Evolutionary conservation across 1,140 invertebrate genomes (phyloP), one percentile per base, ranked within the genome.

Genomic region (Odontomachus brunneus): DNA sequence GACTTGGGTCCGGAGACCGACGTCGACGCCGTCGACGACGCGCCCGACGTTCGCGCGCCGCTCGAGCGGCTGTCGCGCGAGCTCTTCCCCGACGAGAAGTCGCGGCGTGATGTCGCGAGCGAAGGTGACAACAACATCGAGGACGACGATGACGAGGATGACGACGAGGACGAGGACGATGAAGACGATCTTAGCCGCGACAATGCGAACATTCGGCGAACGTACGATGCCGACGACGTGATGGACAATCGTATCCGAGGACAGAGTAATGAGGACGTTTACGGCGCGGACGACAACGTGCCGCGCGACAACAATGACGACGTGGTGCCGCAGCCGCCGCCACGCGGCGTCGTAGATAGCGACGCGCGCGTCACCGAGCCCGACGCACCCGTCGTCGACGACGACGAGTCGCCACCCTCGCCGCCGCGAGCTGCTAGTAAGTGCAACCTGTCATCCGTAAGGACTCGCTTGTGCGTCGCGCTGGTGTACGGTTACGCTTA

Each of bases 1-100:
- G 95, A 94, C 3, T 92, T 95, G 24, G 96, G 95, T 0, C 95
- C 95, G 1, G 95, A 95, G 89, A 95, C 95, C 0, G 95, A 96
- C 87, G 96, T 96, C 0, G 96, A 96, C 87, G 92, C 93, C 3
- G 90, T 94, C n/a, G 95, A 95, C 86, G 95, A 95, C 57, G 91
- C 91, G 12, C 17, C n/a, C 7, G 71, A 55, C 48, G 26, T 59
- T 44, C 38, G 17, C 15, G 19, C 17, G 29, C 0, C 7, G 0
- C 38, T 63, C 38, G 26, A 9, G 33, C 73, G 44, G 26, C 57
- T 44, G 4, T 48, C 63, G 38, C 14, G 3, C 38, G 63, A 66
- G 11, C 3, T 44, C 2, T 19, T n/a, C 7, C 59, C 59, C 24
- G 73, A 75, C 38, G 71, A 74, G 19, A 44, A 69, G 22, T 19